A percentile compares a stretch with the other conserved stretches of the same genome.
These are phyloP conservation scores for Tricholauxania praeusta DNA, from an alignment of 2,888 invertebrate species.

Conservation along the genomic window DNA sequence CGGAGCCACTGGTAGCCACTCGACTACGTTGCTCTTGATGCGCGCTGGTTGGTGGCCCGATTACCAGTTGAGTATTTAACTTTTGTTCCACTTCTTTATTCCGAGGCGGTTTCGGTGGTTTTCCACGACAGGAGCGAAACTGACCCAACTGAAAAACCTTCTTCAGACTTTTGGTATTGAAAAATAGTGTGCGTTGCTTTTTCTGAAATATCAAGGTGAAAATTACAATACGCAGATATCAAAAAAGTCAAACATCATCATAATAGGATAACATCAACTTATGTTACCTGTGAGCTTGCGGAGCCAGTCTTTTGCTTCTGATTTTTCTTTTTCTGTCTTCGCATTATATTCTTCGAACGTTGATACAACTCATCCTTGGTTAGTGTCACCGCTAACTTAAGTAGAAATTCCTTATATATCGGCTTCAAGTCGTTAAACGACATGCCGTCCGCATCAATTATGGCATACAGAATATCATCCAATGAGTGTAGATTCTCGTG, in stretches of 20 bases:
- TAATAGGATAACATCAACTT: not conserved
- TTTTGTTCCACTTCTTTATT: slow-evolving; percentile 54
- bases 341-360: slow-evolving; percentile 90
- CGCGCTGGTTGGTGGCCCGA: slow-evolving; percentile 52
- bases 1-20: slow-evolving; percentile 74
- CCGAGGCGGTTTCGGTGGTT: slow-evolving; percentile 53
- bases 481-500: slow-evolving; percentile 90
- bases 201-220: slow-evolving; percentile 64
- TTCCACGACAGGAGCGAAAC: slow-evolving; percentile 66
- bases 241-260: not conserved
- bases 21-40: slow-evolving; percentile 70
- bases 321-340: slow-evolving; percentile 81
- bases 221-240: not conserved
- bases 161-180: slow-evolving; percentile 73
- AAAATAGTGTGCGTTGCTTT: slow-evolving; percentile 73
- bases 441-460: slow-evolving; percentile 93
- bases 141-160: slow-evolving; percentile 74
- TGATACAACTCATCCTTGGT: slow-evolving; percentile 94
- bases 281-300: slow-evolving; percentile 54
- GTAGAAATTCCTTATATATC: slow-evolving; percentile 88
- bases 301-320: slow-evolving; percentile 70
- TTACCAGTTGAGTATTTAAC: slow-evolving; percentile 49
- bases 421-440: slow-evolving; percentile 93
- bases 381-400: slow-evolving; percentile 87
- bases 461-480: slow-evolving; percentile 88